Base-by-base conservation (phyloP, 2,888 invertebrate species). In the Anodontia alba region DNA sequence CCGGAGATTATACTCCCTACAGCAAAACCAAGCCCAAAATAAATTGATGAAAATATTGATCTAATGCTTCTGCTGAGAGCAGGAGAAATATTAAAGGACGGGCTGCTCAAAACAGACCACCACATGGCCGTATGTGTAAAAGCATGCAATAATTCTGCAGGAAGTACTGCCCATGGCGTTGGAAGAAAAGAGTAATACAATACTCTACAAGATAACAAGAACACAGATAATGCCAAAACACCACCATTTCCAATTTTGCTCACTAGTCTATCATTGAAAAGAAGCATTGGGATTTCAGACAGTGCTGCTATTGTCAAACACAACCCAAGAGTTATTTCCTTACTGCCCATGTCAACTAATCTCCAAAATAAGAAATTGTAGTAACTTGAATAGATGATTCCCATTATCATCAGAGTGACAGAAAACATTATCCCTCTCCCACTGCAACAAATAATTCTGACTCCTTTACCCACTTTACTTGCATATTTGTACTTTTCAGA, bases 341-440 rank as follows among this genome's bases (percentile, higher is more conserved):
- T 79, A 23, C 91, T 91, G 0, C 91, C 89, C 51, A 92, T 76
- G 78, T 93, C 93, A 77, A 92, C 87, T 70, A 93, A 87, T 57
- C 88, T 73, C 93, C 93, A 93, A 78, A 93, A 93, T 51, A 93
- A 88, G 83, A 90, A 93, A 78, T 91, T 92, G 76, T 89, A 88
- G 77, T 91, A 89, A 26, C 90, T 86, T 15, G 92, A 89, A 62
- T 91, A 91, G 7, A 91, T 78, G 20, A 90, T 73, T 15, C 93
- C 93, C 72, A 91, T 87, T 0, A 93, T 71, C n/a, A 93, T 51
- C n/a, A 93, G 83, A 12, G 93, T 92, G 29, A 92, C 36, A 23
- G 89, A 82, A 57, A 90, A 92, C 36, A 90, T 77, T 23, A 92
- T 83, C 33, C 90, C 89, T 54, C 91, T 89, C 15, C 84, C 78